Conservation (phyloP, 2,113 vertebrate species). For the Oncorhynchus tshawytscha region DNA sequence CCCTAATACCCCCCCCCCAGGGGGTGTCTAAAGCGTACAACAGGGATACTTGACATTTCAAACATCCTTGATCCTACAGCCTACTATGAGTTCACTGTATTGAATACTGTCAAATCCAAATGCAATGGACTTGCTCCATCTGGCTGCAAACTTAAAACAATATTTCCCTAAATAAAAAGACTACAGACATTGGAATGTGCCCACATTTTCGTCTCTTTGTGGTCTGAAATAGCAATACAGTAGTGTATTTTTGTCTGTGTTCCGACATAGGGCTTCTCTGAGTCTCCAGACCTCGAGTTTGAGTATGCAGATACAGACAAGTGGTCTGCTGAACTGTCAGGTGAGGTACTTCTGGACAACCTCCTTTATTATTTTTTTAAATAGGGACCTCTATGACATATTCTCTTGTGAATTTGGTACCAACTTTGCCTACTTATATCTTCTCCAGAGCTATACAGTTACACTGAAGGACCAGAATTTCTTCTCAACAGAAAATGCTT, state of each 20-base stretch:
- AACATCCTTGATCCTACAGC: too few species aligned
- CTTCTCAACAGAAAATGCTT: slow-evolving; percentile 93
- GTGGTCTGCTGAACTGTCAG: slow-evolving; percentile 91
- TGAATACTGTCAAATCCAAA: too few species aligned
- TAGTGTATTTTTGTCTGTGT: not conserved
- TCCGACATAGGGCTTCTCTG: slow-evolving; percentile 82
- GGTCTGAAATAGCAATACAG: not conserved
- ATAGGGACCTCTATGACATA: not conserved
- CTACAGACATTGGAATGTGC: too few species aligned
- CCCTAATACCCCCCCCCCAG: too few species aligned
- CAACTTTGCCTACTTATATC: slow-evolving; percentile 5
- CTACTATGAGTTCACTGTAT: too few species aligned
- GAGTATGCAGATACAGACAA: slow-evolving; percentile 94
- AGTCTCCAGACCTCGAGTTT: slow-evolving; percentile 95
- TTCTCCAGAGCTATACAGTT: slow-evolving; percentile 93
- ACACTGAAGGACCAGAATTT: slow-evolving; percentile 96
- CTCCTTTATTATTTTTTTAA: not conserved
- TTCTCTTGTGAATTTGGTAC: not conserved
- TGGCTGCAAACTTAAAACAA: too few species aligned
- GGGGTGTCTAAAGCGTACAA: too few species aligned
- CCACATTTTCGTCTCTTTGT: not conserved
- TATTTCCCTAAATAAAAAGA: too few species aligned
- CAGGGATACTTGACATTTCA: too few species aligned
- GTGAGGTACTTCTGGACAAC: slow-evolving; percentile 61
- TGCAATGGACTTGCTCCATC: too few species aligned